Percentiles rank a stretch among this genome's conserved stretches.
phyloP scores from a whole-genome alignment of 1,140 invertebrate species.

The Sesamia nonagrioides region DNA sequence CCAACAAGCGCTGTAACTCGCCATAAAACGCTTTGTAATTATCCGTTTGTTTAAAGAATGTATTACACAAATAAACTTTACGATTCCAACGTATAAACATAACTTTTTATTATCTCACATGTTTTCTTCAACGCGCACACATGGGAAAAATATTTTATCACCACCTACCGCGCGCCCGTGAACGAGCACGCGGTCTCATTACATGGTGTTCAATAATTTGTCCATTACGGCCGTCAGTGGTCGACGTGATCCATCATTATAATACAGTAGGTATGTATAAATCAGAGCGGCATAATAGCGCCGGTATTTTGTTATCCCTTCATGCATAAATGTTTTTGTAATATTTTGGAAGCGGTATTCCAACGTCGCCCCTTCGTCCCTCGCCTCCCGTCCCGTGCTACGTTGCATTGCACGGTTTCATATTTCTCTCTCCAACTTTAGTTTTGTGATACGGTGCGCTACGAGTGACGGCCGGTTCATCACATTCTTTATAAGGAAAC shows the following conservation, averaged over 20 bases:
- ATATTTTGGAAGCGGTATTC: conserved; percentile 82
- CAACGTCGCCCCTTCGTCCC: conserved; percentile 63
- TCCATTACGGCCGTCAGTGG: conserved; percentile 57
- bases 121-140: conserved; percentile 73
- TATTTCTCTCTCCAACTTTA: conserved; percentile 75
- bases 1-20: conserved; percentile 61
- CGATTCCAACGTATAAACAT: conserved; percentile 79
- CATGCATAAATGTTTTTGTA: conserved; percentile 86
- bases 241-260: conserved; percentile 58
- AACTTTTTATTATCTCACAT: conserved; percentile 84
- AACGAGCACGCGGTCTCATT: conserved; percentile 55
- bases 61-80: conserved; percentile 86
- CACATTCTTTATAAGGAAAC: conserved; percentile 53
- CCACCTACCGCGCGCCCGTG: conserved; percentile 61
- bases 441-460: conserved; percentile 61
- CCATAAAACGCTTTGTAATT: conserved; percentile 78
- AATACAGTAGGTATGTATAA: conserved; percentile 74
- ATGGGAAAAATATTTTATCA: conserved; percentile 67
- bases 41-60: conserved; percentile 84
- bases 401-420: conserved; percentile 67
- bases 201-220: conserved; percentile 61
- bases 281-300: conserved; percentile 72
- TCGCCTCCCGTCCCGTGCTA: conserved; percentile 60
- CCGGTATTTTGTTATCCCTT: conserved; percentile 82
- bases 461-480: conserved; percentile 60